A percentile compares a stretch with the other conserved stretches of the same genome.
phyloP scores from a whole-genome alignment of 2,113 vertebrate species.

The Excalfactoria chinensis region DNA sequence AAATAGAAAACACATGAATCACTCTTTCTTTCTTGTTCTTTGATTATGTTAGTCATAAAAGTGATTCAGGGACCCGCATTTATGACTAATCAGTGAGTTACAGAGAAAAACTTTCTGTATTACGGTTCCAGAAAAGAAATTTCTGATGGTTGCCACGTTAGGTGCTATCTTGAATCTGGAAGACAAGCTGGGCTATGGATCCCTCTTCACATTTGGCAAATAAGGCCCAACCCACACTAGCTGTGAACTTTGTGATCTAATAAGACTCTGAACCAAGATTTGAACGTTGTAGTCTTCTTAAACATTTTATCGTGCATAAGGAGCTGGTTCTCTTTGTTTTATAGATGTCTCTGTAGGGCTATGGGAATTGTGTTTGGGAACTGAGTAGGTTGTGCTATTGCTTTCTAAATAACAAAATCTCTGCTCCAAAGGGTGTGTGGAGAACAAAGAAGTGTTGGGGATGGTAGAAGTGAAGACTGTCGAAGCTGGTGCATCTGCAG shows the following conservation, averaged over 20 bases:
- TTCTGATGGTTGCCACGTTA: not conserved
- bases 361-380: not conserved
- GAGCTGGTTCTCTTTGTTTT: not conserved
- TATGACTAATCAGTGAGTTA: not conserved
- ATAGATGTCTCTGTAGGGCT: not conserved
- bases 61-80: not conserved
- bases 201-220: not conserved
- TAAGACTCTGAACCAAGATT: not conserved
- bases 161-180: not conserved
- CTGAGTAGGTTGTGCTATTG: not conserved
- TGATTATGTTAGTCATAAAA: not conserved
- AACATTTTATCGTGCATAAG: not conserved
- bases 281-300: not conserved
- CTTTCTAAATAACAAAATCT: conserved; percentile 1
- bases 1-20: not conserved
- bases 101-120: not conserved
- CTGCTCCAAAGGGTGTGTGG: not conserved
- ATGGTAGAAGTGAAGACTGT: not conserved
- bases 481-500: not conserved
- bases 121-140: not conserved
- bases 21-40: not conserved
- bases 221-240: not conserved
- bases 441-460: not conserved
- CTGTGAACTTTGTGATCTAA: not conserved
- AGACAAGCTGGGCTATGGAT: not conserved